A percentile compares a stretch with the other conserved stretches of the same genome.
Conservation (phyloP, 1,140 invertebrate genomes). For the Amphibalanus amphitrite region DNA sequence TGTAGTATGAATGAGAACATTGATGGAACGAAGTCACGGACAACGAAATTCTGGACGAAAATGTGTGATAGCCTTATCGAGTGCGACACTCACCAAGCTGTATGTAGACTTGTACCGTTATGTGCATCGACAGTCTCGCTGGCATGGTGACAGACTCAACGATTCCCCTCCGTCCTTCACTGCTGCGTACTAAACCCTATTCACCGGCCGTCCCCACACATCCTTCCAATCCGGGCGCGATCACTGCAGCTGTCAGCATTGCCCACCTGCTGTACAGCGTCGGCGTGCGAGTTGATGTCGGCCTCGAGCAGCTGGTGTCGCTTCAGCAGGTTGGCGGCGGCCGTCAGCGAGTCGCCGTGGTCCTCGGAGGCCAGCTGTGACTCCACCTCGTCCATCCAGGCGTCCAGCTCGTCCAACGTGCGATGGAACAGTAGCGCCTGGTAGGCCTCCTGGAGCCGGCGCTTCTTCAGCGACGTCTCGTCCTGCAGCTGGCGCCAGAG, state of each 20-base stretch:
- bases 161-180: too few relatives aligned
- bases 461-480: conserved; percentile 63
- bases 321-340: conserved; percentile 60
- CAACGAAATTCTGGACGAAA: too few relatives aligned
- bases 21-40: too few relatives aligned
- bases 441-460: conserved; percentile 79
- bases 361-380: conserved; percentile 59
- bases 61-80: too few relatives aligned
- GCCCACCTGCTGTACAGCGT: conserved; percentile 11
- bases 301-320: conserved; percentile 66
- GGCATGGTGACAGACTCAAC: too few relatives aligned
- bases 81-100: too few relatives aligned
- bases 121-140: too few relatives aligned
- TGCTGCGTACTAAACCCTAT: too few relatives aligned
- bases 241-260: conserved; percentile 4
- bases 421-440: conserved; percentile 63
- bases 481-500: conserved; percentile 42
- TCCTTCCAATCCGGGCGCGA: background rate
- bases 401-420: conserved; percentile 70
- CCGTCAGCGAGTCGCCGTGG: conserved; percentile 58
- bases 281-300: conserved; percentile 50
- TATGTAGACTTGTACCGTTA: too few relatives aligned
- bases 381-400: conserved; percentile 79
- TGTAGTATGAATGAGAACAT: too few relatives aligned
- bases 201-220: too few relatives aligned